Conservation (phyloP, 2,888 invertebrate genomes). For the Tenodera sinensis region DNA sequence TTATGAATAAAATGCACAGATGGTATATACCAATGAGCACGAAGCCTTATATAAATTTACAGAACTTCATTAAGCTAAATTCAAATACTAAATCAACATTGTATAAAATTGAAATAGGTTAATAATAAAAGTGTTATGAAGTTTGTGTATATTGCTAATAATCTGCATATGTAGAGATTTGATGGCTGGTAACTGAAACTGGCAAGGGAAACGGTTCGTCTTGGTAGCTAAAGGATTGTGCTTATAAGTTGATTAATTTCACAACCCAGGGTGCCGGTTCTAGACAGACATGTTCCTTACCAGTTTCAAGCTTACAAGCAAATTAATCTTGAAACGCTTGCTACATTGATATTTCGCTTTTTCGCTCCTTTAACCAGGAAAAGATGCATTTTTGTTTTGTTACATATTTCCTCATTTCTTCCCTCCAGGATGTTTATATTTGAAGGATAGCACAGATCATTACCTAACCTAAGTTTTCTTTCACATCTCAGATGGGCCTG, state of each 20-base stretch:
- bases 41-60: not conserved
- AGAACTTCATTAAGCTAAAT: not conserved
- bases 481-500: constrained; percentile 74
- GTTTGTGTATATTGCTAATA: not conserved
- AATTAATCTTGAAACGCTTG: not conserved
- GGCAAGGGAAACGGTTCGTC: not conserved
- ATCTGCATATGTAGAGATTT: not conserved
- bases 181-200: not conserved
- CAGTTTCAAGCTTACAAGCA: not conserved
- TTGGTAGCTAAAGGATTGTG: not conserved
- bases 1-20: too few relatives aligned
- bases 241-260: not conserved
- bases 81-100: not conserved
- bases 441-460: not conserved
- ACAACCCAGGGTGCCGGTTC: not conserved
- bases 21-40: not conserved
- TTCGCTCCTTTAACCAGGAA: not conserved
- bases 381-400: not conserved
- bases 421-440: not conserved
- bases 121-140: not conserved
- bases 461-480: constrained; percentile 28
- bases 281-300: not conserved
- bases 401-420: not conserved
- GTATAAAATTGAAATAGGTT: not conserved
- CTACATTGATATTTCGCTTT: not conserved